Percentiles rank a stretch among this genome's conserved stretches.
Evolutionary conservation across 2,113 vertebrate species (phyloP).

Genomic region (Oreochromis tanganicae): DNA sequence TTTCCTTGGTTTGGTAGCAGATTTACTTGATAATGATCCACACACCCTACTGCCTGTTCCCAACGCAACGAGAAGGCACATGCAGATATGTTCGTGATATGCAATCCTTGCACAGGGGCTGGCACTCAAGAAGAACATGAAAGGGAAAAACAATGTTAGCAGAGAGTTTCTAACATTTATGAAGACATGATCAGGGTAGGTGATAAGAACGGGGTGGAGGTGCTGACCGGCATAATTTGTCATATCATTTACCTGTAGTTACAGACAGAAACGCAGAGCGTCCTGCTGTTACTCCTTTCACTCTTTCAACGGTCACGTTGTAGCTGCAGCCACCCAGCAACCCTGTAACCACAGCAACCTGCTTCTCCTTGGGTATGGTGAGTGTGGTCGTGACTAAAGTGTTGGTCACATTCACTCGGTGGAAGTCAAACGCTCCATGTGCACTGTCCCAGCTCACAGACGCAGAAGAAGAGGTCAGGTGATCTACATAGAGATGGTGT

Average conservation of each 20-base stretch:
- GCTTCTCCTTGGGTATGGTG: slow-evolving; percentile 47
- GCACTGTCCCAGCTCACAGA: slow-evolving; percentile 74
- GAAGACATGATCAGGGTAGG: background rate
- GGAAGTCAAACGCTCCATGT: slow-evolving; percentile 76
- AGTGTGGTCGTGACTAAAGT: slow-evolving; percentile 56
- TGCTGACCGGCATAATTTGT: background rate
- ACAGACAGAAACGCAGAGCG: slow-evolving; percentile 61
- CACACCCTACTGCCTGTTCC: slow-evolving; percentile 63
- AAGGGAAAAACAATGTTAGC: background rate
- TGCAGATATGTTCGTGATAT: slow-evolving; percentile 67
- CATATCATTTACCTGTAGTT: slow-evolving; percentile 66
- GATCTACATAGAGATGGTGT: slow-evolving; percentile 68
- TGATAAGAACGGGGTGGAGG: background rate
- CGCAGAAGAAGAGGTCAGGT: slow-evolving; percentile 71
- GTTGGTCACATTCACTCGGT: slow-evolving; percentile 75
- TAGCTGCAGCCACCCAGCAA: slow-evolving; percentile 75
- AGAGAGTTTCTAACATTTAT: background rate
- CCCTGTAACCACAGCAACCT: slow-evolving; percentile 63
- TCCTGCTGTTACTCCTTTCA: slow-evolving; percentile 68
- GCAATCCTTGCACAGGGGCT: slow-evolving; percentile 64
- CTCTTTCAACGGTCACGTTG: slow-evolving; percentile 73
- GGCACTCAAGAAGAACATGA: slow-evolving; percentile 63
- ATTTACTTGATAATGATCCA: slow-evolving; percentile 75
- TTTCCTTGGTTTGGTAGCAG: slow-evolving; percentile 73
- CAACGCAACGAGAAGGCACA: slow-evolving; percentile 75